Conservation (phyloP, 2,797 vertebrate species). For the Sebastes vulpes region DNA sequence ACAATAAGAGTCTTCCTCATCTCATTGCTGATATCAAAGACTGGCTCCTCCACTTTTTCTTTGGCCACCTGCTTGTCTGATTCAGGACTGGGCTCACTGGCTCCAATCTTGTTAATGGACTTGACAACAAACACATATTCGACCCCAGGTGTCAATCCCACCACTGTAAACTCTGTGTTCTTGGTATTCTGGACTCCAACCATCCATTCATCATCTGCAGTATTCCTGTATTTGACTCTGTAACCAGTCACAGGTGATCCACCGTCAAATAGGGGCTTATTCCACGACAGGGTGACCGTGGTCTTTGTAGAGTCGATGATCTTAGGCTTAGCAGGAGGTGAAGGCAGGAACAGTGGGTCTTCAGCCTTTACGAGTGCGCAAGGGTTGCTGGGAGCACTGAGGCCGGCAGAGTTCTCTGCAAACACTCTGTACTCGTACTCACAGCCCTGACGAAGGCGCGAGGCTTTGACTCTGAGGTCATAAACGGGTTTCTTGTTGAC, state of each 20-base stretch:
- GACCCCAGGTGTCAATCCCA: constrained; percentile 89
- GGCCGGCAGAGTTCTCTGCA: constrained; percentile 97
- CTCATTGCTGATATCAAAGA: constrained; percentile 97
- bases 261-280: constrained; percentile 97
- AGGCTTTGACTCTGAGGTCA: constrained; percentile 97
- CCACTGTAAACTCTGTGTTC: constrained; percentile 94
- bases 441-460: constrained; percentile 92
- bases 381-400: constrained; percentile 92
- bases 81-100: constrained; percentile 93
- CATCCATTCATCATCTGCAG: constrained; percentile 94
- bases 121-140: constrained; percentile 95
- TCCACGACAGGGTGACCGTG: constrained; percentile 92
- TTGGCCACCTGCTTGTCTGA: constrained; percentile 94
- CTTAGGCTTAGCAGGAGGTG: constrained; percentile 95
- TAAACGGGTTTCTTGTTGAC: constrained; percentile 99
- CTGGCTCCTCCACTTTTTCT: constrained; percentile 96
- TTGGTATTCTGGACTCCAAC: constrained; percentile 92
- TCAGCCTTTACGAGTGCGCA: constrained; percentile 93
- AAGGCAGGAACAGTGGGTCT: constrained; percentile 96
- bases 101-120: constrained; percentile 95
- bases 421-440: constrained; percentile 98
- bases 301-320: constrained; percentile 94
- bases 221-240: constrained; percentile 93
- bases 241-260: constrained; percentile 95
- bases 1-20: constrained; percentile 98